phyloP scores from a whole-genome alignment of 2,888 invertebrate species.

The Nomada goodeniana region DNA sequence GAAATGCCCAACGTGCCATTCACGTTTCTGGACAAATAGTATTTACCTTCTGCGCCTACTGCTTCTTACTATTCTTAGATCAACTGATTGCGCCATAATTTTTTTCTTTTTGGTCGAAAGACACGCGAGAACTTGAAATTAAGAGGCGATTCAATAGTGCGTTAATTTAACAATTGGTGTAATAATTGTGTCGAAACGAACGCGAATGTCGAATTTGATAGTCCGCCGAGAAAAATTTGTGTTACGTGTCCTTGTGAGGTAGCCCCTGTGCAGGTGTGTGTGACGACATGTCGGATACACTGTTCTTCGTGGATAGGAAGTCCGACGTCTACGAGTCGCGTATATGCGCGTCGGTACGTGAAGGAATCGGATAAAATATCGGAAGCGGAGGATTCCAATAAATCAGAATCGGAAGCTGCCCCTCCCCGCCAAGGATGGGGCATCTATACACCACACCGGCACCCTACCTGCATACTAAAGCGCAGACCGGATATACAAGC shows the following conservation, averaged over 20 bases:
- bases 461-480: conserved; percentile 83
- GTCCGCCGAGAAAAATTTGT: conserved; percentile 1
- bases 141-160: too few relatives aligned
- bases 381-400: conserved; percentile 82
- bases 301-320: conserved; percentile 49
- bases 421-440: conserved; percentile 71
- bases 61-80: too few relatives aligned
- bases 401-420: conserved; percentile 83
- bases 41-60: too few relatives aligned
- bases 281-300: conserved; percentile 42
- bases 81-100: not conserved
- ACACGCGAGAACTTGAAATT: not conserved
- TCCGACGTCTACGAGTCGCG: conserved; percentile 55
- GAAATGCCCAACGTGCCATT: too few relatives aligned
- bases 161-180: too few relatives aligned
- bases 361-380: conserved; percentile 78
- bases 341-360: conserved; percentile 67
- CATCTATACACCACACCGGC: conserved; percentile 76
- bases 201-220: not conserved
- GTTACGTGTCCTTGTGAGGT: conserved; percentile 45
- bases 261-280: conserved; percentile 29
- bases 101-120: not conserved
- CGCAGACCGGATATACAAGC: conserved; percentile 82
- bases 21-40: too few relatives aligned
- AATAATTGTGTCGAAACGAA: not conserved